Evolutionary conservation across 2,113 vertebrate species (phyloP).

Genomic region (Neopipo cinnamomea): DNA sequence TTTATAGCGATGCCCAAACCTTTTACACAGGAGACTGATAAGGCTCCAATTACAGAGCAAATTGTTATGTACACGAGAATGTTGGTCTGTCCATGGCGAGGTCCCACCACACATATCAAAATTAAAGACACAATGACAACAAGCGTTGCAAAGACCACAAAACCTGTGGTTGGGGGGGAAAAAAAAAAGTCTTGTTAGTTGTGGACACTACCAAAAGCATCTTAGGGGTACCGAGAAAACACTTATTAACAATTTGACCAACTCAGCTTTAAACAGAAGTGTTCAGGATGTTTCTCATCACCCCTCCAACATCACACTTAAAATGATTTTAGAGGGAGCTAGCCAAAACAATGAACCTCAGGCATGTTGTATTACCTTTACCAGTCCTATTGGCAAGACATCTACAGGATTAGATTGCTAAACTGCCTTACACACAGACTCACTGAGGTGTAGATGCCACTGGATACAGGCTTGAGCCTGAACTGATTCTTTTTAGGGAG

Average conservation of each 20-base stretch:
- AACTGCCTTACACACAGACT: not conserved
- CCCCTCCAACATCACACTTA: not conserved
- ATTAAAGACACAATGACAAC: conserved; percentile 91
- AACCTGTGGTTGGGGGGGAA: conserved; percentile 73
- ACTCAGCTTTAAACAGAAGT: not conserved
- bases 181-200: not conserved
- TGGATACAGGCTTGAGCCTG: not conserved
- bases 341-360: not conserved
- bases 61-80: conserved; percentile 98
- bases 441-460: not conserved
- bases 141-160: conserved; percentile 87
- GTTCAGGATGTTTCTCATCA: not conserved
- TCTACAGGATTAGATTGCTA: not conserved
- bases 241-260: accelerated
- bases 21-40: conserved; percentile 97
- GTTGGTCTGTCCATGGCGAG: conserved; percentile 93
- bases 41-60: conserved; percentile 94
- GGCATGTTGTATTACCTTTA: not conserved
- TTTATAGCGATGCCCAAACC: conserved; percentile 95
- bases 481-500: not conserved
- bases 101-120: conserved; percentile 90
- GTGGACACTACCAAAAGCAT: not conserved
- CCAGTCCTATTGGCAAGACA: not conserved
- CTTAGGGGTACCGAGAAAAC: not conserved
- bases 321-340: not conserved